Evolutionary conservation across 2,888 invertebrate genomes (phyloP).

Genomic region (Nysson spinosus): DNA sequence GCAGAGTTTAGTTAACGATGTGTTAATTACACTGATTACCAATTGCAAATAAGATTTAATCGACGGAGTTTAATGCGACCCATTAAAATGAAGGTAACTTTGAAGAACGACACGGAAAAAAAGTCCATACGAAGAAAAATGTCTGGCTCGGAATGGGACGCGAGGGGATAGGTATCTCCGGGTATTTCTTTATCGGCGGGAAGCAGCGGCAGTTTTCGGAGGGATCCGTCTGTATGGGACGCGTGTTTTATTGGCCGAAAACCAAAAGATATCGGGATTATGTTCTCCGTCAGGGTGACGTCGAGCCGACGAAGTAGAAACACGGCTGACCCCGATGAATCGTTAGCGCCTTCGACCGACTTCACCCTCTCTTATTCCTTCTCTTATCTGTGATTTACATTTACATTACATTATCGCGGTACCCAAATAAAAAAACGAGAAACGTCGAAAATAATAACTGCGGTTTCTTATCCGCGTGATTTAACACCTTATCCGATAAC

Average conservation of each 20-base stretch:
- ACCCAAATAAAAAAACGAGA: too few relatives aligned
- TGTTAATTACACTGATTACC: too few relatives aligned
- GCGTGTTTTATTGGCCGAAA: conserved; percentile 82
- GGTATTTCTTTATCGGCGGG: conserved; percentile 74
- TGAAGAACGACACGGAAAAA: conserved; percentile 2
- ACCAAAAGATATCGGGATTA: conserved; percentile 80
- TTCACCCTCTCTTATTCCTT: not conserved
- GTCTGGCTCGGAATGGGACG: conserved; percentile 33
- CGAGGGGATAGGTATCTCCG: conserved; percentile 72
- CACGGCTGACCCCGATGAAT: conserved; percentile 13
- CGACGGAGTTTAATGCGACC: too few relatives aligned
- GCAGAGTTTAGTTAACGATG: too few relatives aligned
- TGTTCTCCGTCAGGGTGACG: conserved; percentile 58
- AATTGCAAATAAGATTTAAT: too few relatives aligned
- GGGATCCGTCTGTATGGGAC: conserved; percentile 63
- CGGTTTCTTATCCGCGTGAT: too few relatives aligned
- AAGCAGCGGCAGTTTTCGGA: conserved; percentile 68
- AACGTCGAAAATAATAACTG: too few relatives aligned
- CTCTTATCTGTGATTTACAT: too few relatives aligned
- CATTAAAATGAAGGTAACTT: too few relatives aligned
- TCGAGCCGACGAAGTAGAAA: conserved; percentile 14
- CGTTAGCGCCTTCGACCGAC: not conserved
- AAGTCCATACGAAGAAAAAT: not conserved
- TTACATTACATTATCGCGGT: too few relatives aligned
- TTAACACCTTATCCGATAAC: too few relatives aligned